Conservation (phyloP, 2,888 invertebrate genomes). For the Gymnosoma rotundatum region DNA sequence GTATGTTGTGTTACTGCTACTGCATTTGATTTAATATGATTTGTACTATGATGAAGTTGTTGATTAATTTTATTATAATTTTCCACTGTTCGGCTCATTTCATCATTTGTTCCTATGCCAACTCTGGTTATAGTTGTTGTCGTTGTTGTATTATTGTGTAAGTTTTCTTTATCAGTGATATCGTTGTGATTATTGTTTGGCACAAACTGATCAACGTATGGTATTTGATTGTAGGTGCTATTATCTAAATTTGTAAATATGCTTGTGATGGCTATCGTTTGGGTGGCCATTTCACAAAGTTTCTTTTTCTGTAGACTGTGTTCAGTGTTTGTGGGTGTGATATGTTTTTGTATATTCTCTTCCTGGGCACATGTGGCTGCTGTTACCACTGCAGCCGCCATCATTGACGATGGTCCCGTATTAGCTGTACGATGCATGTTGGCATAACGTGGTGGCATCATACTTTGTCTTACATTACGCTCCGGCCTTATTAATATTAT, state of each 20-base stretch:
- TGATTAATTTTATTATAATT: slow-evolving; percentile 82
- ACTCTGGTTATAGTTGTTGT: slow-evolving; percentile 68
- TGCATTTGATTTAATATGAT: slow-evolving; percentile 36
- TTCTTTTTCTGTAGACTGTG: slow-evolving; percentile 77
- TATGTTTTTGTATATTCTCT: slow-evolving; percentile 86
- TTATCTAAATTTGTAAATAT: slow-evolving; percentile 80
- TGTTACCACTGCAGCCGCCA: slow-evolving; percentile 87
- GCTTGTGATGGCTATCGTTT: slow-evolving; percentile 81
- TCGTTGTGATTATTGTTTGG: slow-evolving; percentile 77
- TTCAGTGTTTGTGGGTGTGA: slow-evolving; percentile 82
- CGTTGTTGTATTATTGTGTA: slow-evolving; percentile 68
- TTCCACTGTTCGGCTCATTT: slow-evolving; percentile 75
- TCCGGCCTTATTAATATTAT: slow-evolving; percentile 95
- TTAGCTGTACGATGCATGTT: slow-evolving; percentile 86
- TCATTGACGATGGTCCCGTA: slow-evolving; percentile 86
- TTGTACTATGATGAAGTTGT: slow-evolving; percentile 75
- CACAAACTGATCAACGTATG: slow-evolving; percentile 82
- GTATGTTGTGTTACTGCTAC: background rate
- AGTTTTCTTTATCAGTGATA: slow-evolving; percentile 61
- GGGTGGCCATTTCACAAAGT: slow-evolving; percentile 82
- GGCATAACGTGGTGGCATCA: slow-evolving; percentile 89
- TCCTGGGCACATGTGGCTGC: slow-evolving; percentile 87
- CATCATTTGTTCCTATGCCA: slow-evolving; percentile 47
- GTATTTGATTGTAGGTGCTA: slow-evolving; percentile 78
- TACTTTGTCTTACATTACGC: slow-evolving; percentile 93